phyloP scores from a whole-genome alignment of 2,888 invertebrate species.

The Andrena dorsata region DNA sequence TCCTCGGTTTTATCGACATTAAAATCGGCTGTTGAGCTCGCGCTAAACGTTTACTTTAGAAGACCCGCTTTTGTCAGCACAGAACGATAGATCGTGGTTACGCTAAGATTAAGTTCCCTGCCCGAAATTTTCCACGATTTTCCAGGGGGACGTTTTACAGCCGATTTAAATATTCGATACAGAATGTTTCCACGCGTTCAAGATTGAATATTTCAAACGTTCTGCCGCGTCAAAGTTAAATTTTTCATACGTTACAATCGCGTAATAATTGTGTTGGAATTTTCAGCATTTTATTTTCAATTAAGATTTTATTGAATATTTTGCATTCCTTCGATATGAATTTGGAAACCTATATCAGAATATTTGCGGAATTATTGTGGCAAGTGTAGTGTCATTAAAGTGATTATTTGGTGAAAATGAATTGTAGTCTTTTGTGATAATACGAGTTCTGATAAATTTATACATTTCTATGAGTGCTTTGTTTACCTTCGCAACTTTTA shows the following conservation, averaged over 20 bases:
- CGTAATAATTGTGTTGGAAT: background rate
- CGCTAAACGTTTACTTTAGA: slow-evolving; percentile 1
- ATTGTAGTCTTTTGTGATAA: no score
- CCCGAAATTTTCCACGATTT: slow-evolving; percentile 22
- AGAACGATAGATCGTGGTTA: slow-evolving; percentile 28
- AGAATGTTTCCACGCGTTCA: background rate
- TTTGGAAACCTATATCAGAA: no score
- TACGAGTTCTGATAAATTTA: no score
- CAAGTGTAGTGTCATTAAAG: no score
- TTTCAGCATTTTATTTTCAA: background rate
- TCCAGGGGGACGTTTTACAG: background rate
- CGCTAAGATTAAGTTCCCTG: slow-evolving; percentile 20
- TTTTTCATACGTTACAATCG: background rate
- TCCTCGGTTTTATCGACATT: slow-evolving; percentile 25
- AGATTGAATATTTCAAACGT: background rate
- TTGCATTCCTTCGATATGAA: background rate
- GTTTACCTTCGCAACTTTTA: no score
- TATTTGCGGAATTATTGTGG: no score
- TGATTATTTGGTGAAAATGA: no score
- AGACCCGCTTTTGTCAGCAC: slow-evolving; percentile 12
- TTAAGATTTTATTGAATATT: background rate
- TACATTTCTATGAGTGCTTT: no score
- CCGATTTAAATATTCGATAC: slow-evolving; percentile 33
- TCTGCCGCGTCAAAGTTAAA: background rate
- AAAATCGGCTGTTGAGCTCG: slow-evolving; percentile 16